Evolutionary conservation across 2,888 invertebrate species (phyloP), one percentile per base, ranked within the genome.

Genomic region (Andrena haemorrhoa): DNA sequence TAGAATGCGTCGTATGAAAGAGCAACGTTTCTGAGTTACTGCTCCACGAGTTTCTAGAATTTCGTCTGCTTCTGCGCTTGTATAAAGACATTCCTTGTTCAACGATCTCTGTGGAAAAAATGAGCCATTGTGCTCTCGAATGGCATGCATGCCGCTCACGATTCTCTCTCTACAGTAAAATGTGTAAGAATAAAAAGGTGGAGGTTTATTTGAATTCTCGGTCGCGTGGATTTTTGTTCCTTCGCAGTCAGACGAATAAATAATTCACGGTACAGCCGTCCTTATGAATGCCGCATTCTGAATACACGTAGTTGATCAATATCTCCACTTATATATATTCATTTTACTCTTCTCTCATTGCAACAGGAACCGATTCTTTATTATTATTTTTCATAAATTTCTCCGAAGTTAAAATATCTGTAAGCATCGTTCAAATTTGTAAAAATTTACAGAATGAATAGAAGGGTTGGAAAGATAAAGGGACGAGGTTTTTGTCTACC

Each of bases 191-290:
- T 35, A 58, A 60, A 73, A 56, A 33, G 73, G 7, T 7, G 31
- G n/a, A 20, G 66, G 16, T 74, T 66, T 74, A 74, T 74, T 66
- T 61, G 65, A 66, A 74, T 77, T 61, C 31, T 29, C 60, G n/a
- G n/a, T 8, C 29, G 49, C 60, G 60, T 61, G 29, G 65, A 76
- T 51, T 53, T 66, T 41, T 23, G 35, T 61, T 66, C 31, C 53
- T 49, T 75, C 58, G 23, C 56, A 56, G 8, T 26, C 23, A n/a
- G 20, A n/a, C 16, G 65, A 77, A 77, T 64, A 77, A 77, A 77
- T 64, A 77, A 77, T 77, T 64, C 64, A 64, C 29, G 49, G 29
- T 23, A 61, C 51, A 41, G 16, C 8, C 7, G 53, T 29, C 61
- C 33, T 0, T 7, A 20, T 10, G 35, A 41, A 61, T 61, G 35